phyloP scores from a whole-genome alignment of 1,140 invertebrate species.

The Sweltsa coloradensis region DNA sequence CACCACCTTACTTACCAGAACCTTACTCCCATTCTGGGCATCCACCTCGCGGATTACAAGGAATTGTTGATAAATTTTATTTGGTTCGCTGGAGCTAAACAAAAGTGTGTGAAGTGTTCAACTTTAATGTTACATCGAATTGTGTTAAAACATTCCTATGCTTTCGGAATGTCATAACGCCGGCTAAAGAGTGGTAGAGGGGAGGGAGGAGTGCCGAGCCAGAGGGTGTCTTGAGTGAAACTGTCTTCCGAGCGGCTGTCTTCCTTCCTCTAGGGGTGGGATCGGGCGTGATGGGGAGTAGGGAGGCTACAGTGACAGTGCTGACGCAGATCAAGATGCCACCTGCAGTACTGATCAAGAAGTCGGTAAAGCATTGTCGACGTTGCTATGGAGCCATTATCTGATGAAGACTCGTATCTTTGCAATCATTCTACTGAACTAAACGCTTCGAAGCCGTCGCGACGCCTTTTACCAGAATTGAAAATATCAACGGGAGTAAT shows the following conservation, averaged over 20 bases:
- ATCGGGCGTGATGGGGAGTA: background rate
- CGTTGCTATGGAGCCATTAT: background rate
- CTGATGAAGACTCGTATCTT: background rate
- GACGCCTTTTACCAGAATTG: background rate
- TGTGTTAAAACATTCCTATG: background rate
- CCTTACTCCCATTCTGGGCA: no score
- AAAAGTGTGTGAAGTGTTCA: background rate
- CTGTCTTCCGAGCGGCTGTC: background rate
- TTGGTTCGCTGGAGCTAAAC: background rate
- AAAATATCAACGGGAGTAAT: background rate
- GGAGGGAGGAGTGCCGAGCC: background rate
- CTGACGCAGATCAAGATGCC: no score
- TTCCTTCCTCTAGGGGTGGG: background rate
- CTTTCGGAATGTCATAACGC: background rate
- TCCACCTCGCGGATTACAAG: background rate
- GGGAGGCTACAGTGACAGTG: background rate
- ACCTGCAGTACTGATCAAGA: background rate
- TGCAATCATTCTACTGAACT: constrained; percentile 8
- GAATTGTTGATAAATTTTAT: background rate
- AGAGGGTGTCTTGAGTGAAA: background rate
- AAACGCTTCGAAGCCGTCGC: background rate
- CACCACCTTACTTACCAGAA: no score
- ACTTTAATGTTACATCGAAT: background rate
- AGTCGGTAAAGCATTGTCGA: no score
- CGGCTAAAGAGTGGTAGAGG: background rate